phyloP scores from a whole-genome alignment of 2,797 vertebrate species.

The Chloroceryle inda region DNA sequence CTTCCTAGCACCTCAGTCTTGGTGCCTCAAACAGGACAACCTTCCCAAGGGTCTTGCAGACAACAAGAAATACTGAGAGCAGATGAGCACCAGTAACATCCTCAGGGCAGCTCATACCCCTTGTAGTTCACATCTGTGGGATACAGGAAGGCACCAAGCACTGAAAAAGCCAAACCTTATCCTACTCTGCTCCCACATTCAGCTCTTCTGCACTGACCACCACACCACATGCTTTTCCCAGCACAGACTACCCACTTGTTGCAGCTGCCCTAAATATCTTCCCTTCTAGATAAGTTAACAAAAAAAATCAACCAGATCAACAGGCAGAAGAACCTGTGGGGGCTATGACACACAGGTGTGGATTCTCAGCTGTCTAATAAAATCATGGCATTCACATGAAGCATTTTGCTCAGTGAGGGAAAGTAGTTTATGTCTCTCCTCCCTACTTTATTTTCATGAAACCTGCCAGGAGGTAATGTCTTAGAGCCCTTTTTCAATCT shows the following conservation, averaged over 20 bases:
- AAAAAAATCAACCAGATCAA: background rate
- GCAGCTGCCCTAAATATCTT: background rate
- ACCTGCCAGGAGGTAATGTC: background rate
- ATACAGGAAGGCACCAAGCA: background rate
- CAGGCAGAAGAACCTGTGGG: background rate
- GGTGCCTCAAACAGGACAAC: background rate
- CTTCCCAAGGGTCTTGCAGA: background rate
- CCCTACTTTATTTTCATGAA: background rate
- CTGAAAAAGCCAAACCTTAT: background rate
- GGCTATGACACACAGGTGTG: background rate
- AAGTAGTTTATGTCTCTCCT: background rate
- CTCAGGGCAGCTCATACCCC: background rate
- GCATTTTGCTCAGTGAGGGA: background rate
- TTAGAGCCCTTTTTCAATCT: background rate
- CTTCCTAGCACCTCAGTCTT: background rate
- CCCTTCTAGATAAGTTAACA: background rate
- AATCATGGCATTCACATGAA: background rate
- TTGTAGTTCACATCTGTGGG: accelerated
- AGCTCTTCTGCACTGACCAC: background rate
- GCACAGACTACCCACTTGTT: accelerated
- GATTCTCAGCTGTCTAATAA: background rate
- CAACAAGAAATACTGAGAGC: background rate
- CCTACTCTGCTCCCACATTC: background rate
- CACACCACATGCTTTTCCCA: accelerated
- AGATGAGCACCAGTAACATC: background rate